Evolutionary conservation across 2,113 vertebrate genomes (phyloP), one percentile per base, ranked within the genome.

Genomic region (Scolopax mira): DNA sequence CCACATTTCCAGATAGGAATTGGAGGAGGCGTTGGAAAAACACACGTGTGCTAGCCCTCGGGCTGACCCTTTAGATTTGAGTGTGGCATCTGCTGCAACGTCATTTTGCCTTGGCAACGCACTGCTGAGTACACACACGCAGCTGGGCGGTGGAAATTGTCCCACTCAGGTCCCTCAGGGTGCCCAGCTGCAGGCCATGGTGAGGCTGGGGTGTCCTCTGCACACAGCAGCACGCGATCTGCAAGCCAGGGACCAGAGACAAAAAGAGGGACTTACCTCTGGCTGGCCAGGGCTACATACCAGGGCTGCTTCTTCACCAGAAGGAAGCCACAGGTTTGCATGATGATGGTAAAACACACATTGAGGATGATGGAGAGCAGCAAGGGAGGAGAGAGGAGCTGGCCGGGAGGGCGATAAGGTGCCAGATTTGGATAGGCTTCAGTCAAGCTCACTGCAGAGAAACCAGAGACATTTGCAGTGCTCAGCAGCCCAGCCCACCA

Each of bases 251-350:
- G 30, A 18, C 18, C 57, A 65, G 57, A 55, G 48, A 18, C 6
- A 10, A 48, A 37, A 28, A 28, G 18, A 54, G 7, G 25, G 24
- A 49, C 78, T 92, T 69, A 98, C 98, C 97, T 97, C 93, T 96
- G 93, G 52, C 35, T 73, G 72, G 96, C 96, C 85, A 96, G 89
- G 15, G 61, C 80, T 37, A 75, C 91, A 35, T 98, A 98, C 98
- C 98, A 98, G 28, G 97, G 92, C 91, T 98, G 98, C 91, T 96
- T 93, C 87, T 97, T 98, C 81, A 98, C 96, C 6, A 60, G 69
- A 18, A 98, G 85, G 84, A 98, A 98, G 39, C 87, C 97, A 25
- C 87, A 97, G 67, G 96, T 39, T 65, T 97, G 98, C 57, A 97
- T 57, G 19, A 70, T 48, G 66, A 81, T 44, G 12, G 86, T 94